Percentiles rank a stretch among this genome's conserved stretches.
phyloP scores from a whole-genome alignment of 1,140 invertebrate species.

The Drosophila pruinosa region DNA sequence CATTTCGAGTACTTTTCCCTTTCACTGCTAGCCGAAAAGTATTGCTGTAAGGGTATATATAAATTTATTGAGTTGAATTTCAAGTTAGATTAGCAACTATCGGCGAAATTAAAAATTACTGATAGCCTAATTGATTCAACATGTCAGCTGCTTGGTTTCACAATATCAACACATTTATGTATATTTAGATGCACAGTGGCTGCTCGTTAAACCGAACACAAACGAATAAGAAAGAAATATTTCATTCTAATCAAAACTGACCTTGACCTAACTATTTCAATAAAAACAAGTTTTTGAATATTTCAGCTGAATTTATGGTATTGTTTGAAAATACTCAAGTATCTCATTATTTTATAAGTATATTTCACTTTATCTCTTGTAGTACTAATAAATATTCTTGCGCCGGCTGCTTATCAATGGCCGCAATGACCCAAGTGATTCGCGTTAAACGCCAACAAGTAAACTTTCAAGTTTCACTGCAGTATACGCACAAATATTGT shows the following conservation, averaged over 20 bases:
- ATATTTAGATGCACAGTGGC: background rate
- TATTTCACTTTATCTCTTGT: background rate
- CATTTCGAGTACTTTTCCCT: constrained; percentile 24
- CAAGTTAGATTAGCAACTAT: background rate
- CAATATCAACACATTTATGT: background rate
- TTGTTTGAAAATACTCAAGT: background rate
- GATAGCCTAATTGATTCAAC: constrained; percentile 4
- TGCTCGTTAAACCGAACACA: background rate
- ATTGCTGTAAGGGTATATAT: background rate
- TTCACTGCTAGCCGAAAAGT: background rate
- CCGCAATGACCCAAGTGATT: constrained; percentile 48
- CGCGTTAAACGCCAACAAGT: constrained; percentile 56
- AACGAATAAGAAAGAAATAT: background rate
- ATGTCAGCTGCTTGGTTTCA: background rate
- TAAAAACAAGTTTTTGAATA: background rate
- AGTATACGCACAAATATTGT: constrained; percentile 25
- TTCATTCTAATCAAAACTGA: background rate
- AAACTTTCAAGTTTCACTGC: constrained; percentile 37
- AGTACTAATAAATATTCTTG: constrained; percentile 12
- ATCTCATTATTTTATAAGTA: background rate
- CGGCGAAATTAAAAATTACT: background rate
- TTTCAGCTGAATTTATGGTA: background rate
- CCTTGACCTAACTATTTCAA: constrained; percentile 1
- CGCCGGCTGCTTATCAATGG: constrained; percentile 24
- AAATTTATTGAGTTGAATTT: background rate